Percentiles rank a stretch among this genome's conserved stretches.
These are phyloP conservation scores for Sialia sialis DNA, from an alignment of 2,113 vertebrate genomes.

Conservation along the genomic window DNA sequence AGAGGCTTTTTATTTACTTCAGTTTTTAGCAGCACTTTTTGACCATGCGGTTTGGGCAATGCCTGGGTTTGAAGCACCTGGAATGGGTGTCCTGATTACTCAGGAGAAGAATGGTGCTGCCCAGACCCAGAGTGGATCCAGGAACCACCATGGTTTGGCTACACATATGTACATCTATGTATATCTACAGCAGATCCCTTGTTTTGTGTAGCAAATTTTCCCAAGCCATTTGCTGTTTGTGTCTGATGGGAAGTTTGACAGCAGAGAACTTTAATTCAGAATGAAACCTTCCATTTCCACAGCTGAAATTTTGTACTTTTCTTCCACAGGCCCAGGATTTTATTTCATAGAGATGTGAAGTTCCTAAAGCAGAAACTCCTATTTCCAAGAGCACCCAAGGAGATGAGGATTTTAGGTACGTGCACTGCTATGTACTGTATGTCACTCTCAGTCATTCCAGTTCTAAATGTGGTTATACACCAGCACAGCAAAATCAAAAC, in stretches of 20 bases:
- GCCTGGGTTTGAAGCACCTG: neutral
- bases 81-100: accelerated
- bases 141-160: neutral
- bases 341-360: neutral
- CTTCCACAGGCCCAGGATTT: neutral
- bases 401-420: neutral
- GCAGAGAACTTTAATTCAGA: neutral
- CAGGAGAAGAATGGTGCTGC: neutral
- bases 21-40: neutral
- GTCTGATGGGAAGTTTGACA: neutral
- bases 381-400: neutral
- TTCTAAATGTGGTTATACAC: neutral
- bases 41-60: neutral
- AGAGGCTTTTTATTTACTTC: neutral
- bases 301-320: neutral
- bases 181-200: too few relatives aligned
- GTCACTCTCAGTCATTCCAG: accelerated
- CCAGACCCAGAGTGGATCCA: neutral
- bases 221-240: neutral
- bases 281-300: neutral
- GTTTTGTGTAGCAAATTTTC: neutral
- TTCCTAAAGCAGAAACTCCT: neutral
- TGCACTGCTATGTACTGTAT: accelerated
- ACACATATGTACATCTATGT: accelerated
- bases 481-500: neutral